phyloP scores from a whole-genome alignment of 2,888 invertebrate genomes.

The Cerastis rubricosa region DNA sequence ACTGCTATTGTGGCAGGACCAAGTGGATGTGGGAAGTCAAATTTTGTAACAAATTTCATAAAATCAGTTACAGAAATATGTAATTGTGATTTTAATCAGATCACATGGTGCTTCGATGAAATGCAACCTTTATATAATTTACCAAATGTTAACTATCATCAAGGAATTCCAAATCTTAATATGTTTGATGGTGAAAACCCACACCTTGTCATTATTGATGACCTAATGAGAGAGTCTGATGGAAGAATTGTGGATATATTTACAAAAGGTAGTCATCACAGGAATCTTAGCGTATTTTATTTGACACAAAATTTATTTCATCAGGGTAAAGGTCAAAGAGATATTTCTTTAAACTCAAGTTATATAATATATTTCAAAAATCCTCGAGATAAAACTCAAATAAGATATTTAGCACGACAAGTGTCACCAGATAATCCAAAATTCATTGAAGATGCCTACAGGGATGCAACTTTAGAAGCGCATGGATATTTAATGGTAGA shows the following conservation, averaged over 20 bases:
- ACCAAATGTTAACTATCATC: conserved; percentile 58
- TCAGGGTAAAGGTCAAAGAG: conserved; percentile 64
- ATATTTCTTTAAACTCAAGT: conserved; percentile 60
- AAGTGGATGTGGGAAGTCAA: too few species aligned
- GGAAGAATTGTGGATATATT: conserved; percentile 68
- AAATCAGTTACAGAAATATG: too few species aligned
- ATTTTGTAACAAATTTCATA: too few species aligned
- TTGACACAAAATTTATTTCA: conserved; percentile 68
- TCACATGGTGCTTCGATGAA: too few species aligned
- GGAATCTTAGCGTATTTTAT: conserved; percentile 66
- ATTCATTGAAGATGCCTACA: conserved; percentile 66
- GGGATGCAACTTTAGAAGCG: conserved; percentile 63
- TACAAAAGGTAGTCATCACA: conserved; percentile 47
- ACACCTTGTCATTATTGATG: conserved; percentile 66
- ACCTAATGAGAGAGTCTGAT: conserved; percentile 65
- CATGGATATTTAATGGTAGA: conserved; percentile 64
- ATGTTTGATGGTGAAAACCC: conserved; percentile 57
- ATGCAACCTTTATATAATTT: conserved; percentile 5
- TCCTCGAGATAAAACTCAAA: conserved; percentile 65
- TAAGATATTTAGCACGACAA: conserved; percentile 62
- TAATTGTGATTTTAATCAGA: too few species aligned
- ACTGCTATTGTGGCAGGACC: too few species aligned
- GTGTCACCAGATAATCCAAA: conserved; percentile 63
- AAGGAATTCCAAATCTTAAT: conserved; percentile 66
- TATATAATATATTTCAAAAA: conserved; percentile 69